Conservation (phyloP, 2,113 vertebrate genomes). For the Thomomys bottae region DNA sequence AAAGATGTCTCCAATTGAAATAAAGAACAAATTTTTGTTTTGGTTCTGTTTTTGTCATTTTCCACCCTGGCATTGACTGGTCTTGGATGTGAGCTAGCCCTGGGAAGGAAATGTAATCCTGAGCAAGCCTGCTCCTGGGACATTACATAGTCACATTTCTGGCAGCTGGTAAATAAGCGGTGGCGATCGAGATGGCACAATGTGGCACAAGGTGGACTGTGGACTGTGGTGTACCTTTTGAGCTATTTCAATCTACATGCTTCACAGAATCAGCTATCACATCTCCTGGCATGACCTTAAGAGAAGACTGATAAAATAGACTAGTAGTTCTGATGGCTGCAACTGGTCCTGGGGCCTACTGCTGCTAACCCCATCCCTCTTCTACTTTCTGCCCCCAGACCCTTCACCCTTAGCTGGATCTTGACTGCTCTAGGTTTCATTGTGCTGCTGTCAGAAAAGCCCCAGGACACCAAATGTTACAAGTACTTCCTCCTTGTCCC, state of each 20-base stretch:
- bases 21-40: background rate
- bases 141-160: background rate
- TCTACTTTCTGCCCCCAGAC: no score
- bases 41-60: no score
- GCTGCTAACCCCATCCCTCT: background rate
- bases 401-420: background rate
- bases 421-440: background rate
- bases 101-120: background rate
- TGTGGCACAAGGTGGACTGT: no score
- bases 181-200: background rate
- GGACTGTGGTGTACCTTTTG: background rate
- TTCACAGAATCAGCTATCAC: rapidly evolving
- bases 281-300: no score
- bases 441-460: background rate
- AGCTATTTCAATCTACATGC: background rate
- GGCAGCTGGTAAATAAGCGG: background rate
- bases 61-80: background rate
- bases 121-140: background rate
- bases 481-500: background rate
- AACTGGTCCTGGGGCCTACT: no score
- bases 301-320: background rate
- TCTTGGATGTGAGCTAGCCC: background rate
- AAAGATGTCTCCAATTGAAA: background rate
- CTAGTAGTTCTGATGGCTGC: rapidly evolving
- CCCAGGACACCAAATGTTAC: background rate